Percentiles rank a stretch among this genome's conserved stretches.
phyloP scores from a whole-genome alignment of 2,797 vertebrate species.

The Trachurus trachurus region DNA sequence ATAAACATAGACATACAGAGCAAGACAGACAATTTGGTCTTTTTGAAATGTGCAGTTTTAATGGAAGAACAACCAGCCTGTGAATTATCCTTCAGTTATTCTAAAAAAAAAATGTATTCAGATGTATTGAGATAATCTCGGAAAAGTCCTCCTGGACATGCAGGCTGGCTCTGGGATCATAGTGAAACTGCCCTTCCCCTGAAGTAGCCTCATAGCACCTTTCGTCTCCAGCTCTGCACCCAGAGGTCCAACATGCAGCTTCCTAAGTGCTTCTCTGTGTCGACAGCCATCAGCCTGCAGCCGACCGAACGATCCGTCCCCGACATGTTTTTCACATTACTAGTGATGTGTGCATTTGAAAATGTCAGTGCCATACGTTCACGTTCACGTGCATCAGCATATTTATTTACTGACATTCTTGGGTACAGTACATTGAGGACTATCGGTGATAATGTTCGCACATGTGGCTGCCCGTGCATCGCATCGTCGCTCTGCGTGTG shows the following conservation, averaged over 20 bases:
- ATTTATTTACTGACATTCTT: not conserved
- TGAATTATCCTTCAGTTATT: not conserved
- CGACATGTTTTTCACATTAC: conserved; percentile 56
- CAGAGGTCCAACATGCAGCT: conserved; percentile 10
- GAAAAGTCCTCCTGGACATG: not conserved
- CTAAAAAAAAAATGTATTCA: not conserved
- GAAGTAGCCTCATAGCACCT: not conserved
- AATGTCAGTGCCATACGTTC: not conserved
- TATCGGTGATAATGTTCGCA: not conserved
- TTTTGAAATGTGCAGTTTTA: not conserved
- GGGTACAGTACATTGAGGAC: too few relatives aligned
- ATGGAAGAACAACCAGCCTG: not conserved
- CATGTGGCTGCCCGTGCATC: not conserved
- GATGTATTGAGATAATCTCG: not conserved
- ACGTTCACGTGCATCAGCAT: not conserved
- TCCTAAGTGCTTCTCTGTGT: conserved; percentile 61
- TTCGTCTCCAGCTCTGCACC: not conserved
- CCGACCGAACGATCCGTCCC: not conserved
- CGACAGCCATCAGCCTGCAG: not conserved
- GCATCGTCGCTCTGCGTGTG: not conserved
- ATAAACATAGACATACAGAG: not conserved
- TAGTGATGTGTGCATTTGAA: not conserved
- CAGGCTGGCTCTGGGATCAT: not conserved
- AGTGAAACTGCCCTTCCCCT: not conserved
- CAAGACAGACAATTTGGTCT: not conserved